Evolutionary conservation across 2,888 invertebrate species (phyloP), one percentile per base, ranked within the genome.

Genomic region (Thecocarcelia acutangulata): DNA sequence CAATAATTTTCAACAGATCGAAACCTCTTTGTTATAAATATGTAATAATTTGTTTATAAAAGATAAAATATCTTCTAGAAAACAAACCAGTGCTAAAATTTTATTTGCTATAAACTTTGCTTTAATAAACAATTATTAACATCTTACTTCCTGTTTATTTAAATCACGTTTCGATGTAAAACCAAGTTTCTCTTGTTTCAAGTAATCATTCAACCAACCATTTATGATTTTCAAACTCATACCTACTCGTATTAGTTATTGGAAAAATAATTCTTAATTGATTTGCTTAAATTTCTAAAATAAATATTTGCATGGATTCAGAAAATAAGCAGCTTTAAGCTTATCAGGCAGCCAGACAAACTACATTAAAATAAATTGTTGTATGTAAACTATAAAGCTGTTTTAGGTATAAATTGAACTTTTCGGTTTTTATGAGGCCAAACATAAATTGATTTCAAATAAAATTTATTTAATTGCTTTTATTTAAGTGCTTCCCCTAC

Each of bases 401-500:
- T 33, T 28, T 54, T 8, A 8, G 24, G 2, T 24, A 8, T 6
- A 54, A 19, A 50, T 11, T 21, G 40, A 40, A 40, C 19, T 50
- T 11, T 50, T 50, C 13, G 19, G 13, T 50, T 21, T 15, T 21
- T 2, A n/a, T n/a, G n/a, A n/a, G n/a, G n/a, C n/a, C n/a, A n/a
- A n/a, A n/a, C n/a, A n/a, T n/a, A 50, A 21, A 2, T 21, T 24
- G 13, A 19, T 40, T 21, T 58, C 5, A 21, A 12, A 40, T 19
- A 58, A 42, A 40, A 58, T 58, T 40, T 40, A 58, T 40, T 58
- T 58, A 58, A 58, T 40, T 40, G 21, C 40, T 58, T 58, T 42
- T 58, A 58, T 24, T 58, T 58, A 42, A 21, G 58, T 42, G 19
- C 21, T 42, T 19, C 5, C 2, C 24, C 5, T 24, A 9, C 5